phyloP scores from a whole-genome alignment of 2,113 vertebrate genomes.

The Xenus cinereus region DNA sequence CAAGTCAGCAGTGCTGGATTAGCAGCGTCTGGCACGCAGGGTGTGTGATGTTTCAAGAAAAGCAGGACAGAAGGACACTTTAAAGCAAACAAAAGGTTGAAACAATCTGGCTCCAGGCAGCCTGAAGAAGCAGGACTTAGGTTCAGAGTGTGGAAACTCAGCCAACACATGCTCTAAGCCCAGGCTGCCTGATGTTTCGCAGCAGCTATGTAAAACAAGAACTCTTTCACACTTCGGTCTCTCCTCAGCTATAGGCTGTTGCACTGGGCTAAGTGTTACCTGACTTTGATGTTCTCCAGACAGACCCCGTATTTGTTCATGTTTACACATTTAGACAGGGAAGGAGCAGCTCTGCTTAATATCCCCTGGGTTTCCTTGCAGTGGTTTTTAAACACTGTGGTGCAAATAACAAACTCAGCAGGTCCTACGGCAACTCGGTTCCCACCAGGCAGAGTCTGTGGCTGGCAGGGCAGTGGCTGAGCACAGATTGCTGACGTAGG shows the following conservation, averaged over 20 bases:
- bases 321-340: slow-evolving; percentile 59
- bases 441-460: neutral
- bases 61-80: neutral
- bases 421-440: neutral
- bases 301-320: slow-evolving; percentile 41
- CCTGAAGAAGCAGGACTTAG: neutral
- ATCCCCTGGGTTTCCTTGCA: neutral
- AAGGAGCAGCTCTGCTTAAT: slow-evolving; percentile 45
- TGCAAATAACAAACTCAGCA: neutral
- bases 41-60: neutral
- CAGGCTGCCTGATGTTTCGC: neutral
- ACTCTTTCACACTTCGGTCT: neutral
- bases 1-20: neutral
- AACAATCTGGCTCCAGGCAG: neutral
- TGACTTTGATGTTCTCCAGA: slow-evolving; percentile 59
- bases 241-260: neutral
- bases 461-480: neutral
- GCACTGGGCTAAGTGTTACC: slow-evolving; percentile 12
- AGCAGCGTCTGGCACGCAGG: neutral
- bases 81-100: neutral
- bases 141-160: neutral
- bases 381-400: neutral
- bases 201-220: neutral
- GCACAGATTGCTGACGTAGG: neutral
- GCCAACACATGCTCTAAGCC: neutral